Evolutionary conservation across 2,888 invertebrate species (phyloP), one percentile per base, ranked within the genome.

Genomic region (Ametastegia equiseti): DNA sequence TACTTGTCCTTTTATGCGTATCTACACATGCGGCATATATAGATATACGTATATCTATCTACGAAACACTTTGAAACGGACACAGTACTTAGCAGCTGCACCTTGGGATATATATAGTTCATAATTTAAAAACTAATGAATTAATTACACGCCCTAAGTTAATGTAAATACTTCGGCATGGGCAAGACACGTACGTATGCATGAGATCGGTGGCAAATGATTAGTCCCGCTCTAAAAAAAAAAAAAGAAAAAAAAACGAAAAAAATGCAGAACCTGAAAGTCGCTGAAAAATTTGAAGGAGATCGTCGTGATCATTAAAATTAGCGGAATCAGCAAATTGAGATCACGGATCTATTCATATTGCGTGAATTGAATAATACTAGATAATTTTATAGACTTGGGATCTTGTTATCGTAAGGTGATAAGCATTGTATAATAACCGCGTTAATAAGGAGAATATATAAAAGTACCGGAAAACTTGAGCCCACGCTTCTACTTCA

Each of bases 101-200:
- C 75, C 33, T 54, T 71, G 47, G 30, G 36, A 54, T n/a, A n/a
- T n/a, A n/a, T n/a, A n/a, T 23, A 75, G 75, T 75, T 75, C 11
- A 75, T 50, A 54, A 54, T 75, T 33, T 50, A 33, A 33, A 54
- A 71, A 15, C 71, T 71, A 71, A 71, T 71, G 71, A 71, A 71
- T 71, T 42, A 71, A 45, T 71, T 71, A 71, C 71, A 47, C 71
- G 42, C 27, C 13, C 47, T 23, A 75, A 7, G 75, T 75, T n/a
- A 36, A 50, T 36, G 75, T 19, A n/a, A 33, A 54, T 33, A 75
- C 73, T 73, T 36, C 19, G 50, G 50, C 23, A 45, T 33, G 39
- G 15, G 42, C 13, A 42, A n/a, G 33, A 50, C 36, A 36, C 23
- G 73, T 36, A 36, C 36, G 6, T n/a, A n/a, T n/a, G n/a, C n/a